Evolutionary conservation across 2,888 invertebrate species (phyloP), one percentile per base, ranked within the genome.

Genomic region (Cosmorhoe ocellata): DNA sequence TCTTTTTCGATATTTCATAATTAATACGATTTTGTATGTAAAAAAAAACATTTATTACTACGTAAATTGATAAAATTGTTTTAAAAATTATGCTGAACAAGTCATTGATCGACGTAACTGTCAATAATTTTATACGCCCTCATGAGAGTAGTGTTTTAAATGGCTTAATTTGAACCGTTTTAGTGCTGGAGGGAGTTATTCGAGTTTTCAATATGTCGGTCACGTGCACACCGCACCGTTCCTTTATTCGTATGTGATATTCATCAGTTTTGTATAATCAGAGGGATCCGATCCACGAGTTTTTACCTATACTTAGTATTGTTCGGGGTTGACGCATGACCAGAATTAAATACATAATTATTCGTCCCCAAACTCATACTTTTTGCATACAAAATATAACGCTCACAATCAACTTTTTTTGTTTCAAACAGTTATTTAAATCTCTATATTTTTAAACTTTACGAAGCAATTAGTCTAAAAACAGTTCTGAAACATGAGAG

Each of bases 191-290:
- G 18, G 43, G 60, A 56, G 49, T 56, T 66, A 70, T 65, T 52
- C 14, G 32, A 32, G 42, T 43, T 43, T 51, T 53, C 55, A 64
- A 57, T 61, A 74, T 76, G 73, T 70, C 74, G 74, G 74, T 75
- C 74, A 76, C 75, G 74, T 74, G 74, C 61, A 44, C 30, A 50
- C 55, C 64, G 45, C 42, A 48, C 58, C 64, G 59, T 67, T 51
- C 56, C 51, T 54, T 58, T 40, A 39, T 31, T 44, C 44, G 41
- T 32, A 9, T 56, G 60, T 52, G 56, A 63, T 58, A 64, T 52
- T 34, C 43, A 52, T 52, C 39, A 34, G 33, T 36, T 28, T 31
- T 39, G 27, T 48, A 27, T 31, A 28, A 48, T 39, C 34, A 30
- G n/a, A 40, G 22, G 38, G 13, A 41, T 52, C 32, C 34, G 13